Conservation (phyloP, 2,888 invertebrate species). For the Dendrolimus pini region DNA sequence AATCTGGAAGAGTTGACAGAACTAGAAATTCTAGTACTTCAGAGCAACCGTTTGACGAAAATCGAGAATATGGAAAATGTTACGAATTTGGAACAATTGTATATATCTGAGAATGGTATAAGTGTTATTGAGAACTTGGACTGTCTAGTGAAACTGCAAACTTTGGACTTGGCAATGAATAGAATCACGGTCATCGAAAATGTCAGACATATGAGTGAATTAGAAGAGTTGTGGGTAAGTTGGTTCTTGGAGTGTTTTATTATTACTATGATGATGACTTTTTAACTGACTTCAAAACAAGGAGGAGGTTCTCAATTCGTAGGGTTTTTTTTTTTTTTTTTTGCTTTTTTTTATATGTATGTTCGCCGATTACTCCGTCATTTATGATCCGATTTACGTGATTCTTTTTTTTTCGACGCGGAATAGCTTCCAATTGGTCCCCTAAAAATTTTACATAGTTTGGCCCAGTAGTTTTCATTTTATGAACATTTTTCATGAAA, state of each 20-base stretch:
- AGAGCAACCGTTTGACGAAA: slow-evolving; percentile 91
- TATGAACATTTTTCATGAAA: no score
- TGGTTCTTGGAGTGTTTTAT: slow-evolving; percentile 20
- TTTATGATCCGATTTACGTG: no score
- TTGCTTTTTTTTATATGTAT: no score
- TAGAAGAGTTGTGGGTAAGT: slow-evolving; percentile 97
- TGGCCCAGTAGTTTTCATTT: no score
- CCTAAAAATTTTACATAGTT: no score
- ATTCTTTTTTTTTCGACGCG: no score
- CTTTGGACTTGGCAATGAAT: slow-evolving; percentile 94
- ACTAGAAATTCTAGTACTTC: slow-evolving; percentile 89
- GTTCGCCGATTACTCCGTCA: no score
- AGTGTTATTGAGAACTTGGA: slow-evolving; percentile 85
- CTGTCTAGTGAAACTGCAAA: slow-evolving; percentile 82
- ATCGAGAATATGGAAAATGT: slow-evolving; percentile 90
- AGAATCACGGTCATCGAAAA: slow-evolving; percentile 88
- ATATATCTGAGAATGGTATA: slow-evolving; percentile 96
- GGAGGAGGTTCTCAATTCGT: no score
- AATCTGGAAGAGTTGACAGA: slow-evolving; percentile 84
- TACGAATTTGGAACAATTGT: slow-evolving; percentile 88
- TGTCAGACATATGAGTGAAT: slow-evolving; percentile 82
- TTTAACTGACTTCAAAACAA: no score
- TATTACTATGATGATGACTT: background rate
- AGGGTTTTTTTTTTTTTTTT: no score
- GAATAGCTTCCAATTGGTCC: no score